These are phyloP conservation scores for Rhabdomys dilectus DNA, from an alignment of 2,113 vertebrate species.

Conservation along the genomic window DNA sequence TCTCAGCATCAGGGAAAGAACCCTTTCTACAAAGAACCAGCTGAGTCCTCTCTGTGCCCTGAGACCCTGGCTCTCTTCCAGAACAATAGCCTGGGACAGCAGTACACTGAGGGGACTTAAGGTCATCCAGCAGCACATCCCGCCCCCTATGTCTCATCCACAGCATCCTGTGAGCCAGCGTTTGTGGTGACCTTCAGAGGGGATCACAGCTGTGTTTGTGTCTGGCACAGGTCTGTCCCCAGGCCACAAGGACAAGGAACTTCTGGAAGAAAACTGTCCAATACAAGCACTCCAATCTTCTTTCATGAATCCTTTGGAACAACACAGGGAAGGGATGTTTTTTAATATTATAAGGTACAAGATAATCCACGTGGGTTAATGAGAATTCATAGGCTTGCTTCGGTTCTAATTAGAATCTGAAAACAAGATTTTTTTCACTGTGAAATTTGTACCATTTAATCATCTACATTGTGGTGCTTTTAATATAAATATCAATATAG, in stretches of 20 bases:
- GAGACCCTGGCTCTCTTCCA: not conserved
- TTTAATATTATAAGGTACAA: slow-evolving; percentile 66
- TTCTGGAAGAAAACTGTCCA: not conserved
- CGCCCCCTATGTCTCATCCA: not conserved
- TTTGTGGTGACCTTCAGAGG: not conserved
- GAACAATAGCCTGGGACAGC: not conserved
- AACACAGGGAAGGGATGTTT: slow-evolving; percentile 21
- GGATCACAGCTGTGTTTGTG: not conserved
- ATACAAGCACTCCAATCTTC: not conserved
- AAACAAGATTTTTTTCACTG: slow-evolving; percentile 71
- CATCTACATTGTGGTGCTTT: slow-evolving; percentile 34
- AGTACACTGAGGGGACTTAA: fast-evolving
- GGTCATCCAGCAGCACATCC: not conserved
- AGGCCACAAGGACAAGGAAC: fast-evolving
- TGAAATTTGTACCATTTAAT: slow-evolving; percentile 67
- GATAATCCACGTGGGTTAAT: slow-evolving; percentile 71
- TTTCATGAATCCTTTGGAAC: not conserved
- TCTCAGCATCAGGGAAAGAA: not conserved
- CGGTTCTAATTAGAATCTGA: slow-evolving; percentile 77
- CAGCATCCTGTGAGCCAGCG: not conserved
- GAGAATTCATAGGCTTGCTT: slow-evolving; percentile 65
- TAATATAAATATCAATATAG: slow-evolving; percentile 64
- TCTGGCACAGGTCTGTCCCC: not conserved
- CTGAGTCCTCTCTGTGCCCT: not conserved
- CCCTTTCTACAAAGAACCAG: not conserved